Conservation (phyloP, 1,140 invertebrate genomes). For the Cataglyphis hispanica region DNA sequence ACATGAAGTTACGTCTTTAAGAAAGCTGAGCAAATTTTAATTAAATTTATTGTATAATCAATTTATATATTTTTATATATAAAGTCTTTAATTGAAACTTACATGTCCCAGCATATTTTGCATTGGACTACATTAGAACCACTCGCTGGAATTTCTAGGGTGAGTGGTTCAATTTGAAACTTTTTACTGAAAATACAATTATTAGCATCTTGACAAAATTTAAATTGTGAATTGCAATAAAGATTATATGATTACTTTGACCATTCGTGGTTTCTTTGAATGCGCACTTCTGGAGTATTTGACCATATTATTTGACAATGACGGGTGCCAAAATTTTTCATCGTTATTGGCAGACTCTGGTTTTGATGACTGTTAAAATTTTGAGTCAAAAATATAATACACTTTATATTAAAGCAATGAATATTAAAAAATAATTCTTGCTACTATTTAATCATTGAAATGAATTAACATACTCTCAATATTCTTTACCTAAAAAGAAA, state of each 20-base stretch:
- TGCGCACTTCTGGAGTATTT: constrained; percentile 64
- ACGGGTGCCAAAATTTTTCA: constrained; percentile 82
- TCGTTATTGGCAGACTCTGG: constrained; percentile 76
- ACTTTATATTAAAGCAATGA: background rate
- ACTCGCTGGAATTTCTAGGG: constrained; percentile 69
- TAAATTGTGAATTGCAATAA: background rate
- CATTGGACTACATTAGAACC: constrained; percentile 64
- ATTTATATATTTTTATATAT: background rate
- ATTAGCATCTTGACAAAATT: background rate
- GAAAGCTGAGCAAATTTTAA: background rate
- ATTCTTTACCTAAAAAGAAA: constrained; percentile 76
- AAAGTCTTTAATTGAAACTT: constrained; percentile 54
- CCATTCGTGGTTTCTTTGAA: constrained; percentile 27
- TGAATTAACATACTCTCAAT: constrained; percentile 11
- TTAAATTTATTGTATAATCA: constrained; percentile 19
- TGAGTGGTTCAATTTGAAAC: constrained; percentile 73
- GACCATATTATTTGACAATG: constrained; percentile 80
- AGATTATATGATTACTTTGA: background rate
- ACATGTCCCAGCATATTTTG: constrained; percentile 74
- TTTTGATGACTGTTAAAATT: constrained; percentile 77
- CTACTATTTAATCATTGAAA: background rate
- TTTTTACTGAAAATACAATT: constrained; percentile 62
- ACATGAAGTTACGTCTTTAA: constrained; percentile 7
- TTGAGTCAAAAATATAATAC: constrained; percentile 16
- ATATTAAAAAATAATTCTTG: background rate